A percentile compares a stretch with the other conserved stretches of the same genome.
Evolutionary conservation across 2,797 vertebrate species (phyloP).

Genomic region (Clarias laeviceps): DNA sequence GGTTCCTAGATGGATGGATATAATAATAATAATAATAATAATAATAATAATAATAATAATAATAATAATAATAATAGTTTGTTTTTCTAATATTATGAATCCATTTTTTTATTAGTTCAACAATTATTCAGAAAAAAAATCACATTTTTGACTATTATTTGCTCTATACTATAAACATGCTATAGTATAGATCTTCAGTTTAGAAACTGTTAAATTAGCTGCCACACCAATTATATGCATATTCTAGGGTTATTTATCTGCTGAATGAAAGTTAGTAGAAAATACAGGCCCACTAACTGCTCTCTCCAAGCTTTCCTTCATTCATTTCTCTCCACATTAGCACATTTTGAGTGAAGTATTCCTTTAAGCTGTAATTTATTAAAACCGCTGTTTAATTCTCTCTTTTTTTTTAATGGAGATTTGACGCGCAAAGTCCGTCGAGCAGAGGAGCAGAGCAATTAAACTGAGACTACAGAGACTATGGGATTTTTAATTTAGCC

Average conservation of each 20-base stretch:
- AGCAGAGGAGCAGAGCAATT: slow-evolving; percentile 85
- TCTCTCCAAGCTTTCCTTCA: not conserved
- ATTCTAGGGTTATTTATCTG: not conserved
- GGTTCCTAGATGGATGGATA: not conserved
- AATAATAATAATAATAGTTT: not conserved
- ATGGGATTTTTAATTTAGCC: slow-evolving; percentile 78
- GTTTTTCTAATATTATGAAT: not conserved
- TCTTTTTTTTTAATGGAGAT: slow-evolving; percentile 41
- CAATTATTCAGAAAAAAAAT: not conserved
- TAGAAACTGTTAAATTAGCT: not conserved
- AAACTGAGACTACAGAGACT: slow-evolving; percentile 69
- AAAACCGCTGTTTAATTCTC: slow-evolving; percentile 49
- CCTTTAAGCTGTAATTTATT: slow-evolving; percentile 62
- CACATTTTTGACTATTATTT: not conserved
- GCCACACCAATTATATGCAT: not conserved
- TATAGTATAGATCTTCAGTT: not conserved
- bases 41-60: not conserved
- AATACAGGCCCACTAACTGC: not conserved
- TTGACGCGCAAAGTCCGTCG: slow-evolving; percentile 75
- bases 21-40: not conserved
- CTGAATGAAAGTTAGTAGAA: not conserved
- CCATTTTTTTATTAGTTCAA: not conserved
- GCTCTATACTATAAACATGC: not conserved
- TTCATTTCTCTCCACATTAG: not conserved
- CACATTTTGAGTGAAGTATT: slow-evolving; percentile 11